Percentiles rank a stretch among this genome's conserved stretches.
These are phyloP conservation scores for Pan troglodytes DNA, from an alignment of 2,113 vertebrate genomes.

Conservation along the genomic window NHGRI_mPanTro3-v2.1_pri NC_086015.1:9962501-9963000, in stretches of 20 bases:
- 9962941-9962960: not conserved
- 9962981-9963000: not conserved
- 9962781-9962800: not conserved
- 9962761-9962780: not conserved
- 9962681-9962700: not conserved
- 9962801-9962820: not conserved
- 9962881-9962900: not conserved
- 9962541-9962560: not conserved
- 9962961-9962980: not conserved
- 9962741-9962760: not conserved
- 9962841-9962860: not conserved
- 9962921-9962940: not conserved
- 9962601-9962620: not conserved
- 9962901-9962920: not conserved
- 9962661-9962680: not conserved
- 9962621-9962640: not conserved
- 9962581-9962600: not conserved
- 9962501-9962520: not conserved
- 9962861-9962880: not conserved
- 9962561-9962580: not conserved
- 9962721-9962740: not conserved
- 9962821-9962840: not conserved
- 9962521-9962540: not conserved
- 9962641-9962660: not conserved
- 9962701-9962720: not conserved